Evolutionary conservation across 2,888 invertebrate genomes (phyloP).

Genomic region (Diabrotica balteata): DNA sequence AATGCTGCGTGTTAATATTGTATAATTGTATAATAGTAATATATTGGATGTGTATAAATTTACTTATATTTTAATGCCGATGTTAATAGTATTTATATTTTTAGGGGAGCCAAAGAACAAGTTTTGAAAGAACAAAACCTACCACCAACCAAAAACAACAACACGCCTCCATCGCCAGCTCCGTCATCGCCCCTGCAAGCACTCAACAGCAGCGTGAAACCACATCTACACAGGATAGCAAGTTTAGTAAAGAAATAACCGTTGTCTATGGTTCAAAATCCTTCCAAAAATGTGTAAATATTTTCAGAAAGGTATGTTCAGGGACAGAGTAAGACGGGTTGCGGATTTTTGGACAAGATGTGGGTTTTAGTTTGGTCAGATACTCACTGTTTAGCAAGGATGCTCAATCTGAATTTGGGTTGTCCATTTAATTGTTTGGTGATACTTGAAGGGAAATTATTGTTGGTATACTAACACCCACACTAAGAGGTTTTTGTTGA

Average conservation of each 20-base stretch:
- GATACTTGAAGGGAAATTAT: too few relatives aligned
- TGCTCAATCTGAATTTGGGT: too few relatives aligned
- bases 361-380: not conserved
- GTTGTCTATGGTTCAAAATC: conserved; percentile 9
- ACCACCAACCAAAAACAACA: conserved; percentile 56
- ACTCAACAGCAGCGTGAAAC: conserved; percentile 58
- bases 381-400: too few relatives aligned
- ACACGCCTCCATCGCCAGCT: conserved; percentile 56
- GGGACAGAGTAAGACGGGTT: conserved; percentile 14
- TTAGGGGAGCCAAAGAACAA: conserved; percentile 64
- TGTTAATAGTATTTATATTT: conserved; percentile 41
- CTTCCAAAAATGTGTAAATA: conserved; percentile 32
- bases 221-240: conserved; percentile 61
- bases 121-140: conserved; percentile 58
- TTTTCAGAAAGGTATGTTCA: conserved; percentile 19
- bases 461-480: too few relatives aligned
- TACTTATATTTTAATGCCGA: not conserved
- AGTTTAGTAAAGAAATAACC: conserved; percentile 62
- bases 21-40: too few relatives aligned
- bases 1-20: too few relatives aligned
- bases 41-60: too few relatives aligned
- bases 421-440: too few relatives aligned
- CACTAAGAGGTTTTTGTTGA: too few relatives aligned
- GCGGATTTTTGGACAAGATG: conserved; percentile 8
- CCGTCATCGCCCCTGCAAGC: conserved; percentile 56